Conservation (phyloP, 2,797 vertebrate species). For the Euthynnus affinis region DNA sequence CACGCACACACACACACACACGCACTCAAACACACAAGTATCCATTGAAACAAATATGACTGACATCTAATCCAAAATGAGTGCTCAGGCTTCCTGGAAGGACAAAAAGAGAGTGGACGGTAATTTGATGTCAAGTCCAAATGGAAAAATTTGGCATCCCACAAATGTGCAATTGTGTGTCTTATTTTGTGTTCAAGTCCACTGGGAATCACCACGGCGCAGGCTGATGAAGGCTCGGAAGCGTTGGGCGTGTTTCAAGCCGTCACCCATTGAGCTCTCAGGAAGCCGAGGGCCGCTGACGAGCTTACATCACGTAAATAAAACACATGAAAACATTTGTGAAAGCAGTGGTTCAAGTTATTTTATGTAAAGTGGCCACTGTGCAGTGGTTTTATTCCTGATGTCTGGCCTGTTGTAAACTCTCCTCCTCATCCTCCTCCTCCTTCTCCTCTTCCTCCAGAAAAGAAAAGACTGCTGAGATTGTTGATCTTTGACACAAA, state of each 20-base stretch:
- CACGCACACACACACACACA: conserved; percentile 39
- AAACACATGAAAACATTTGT: conserved; percentile 46
- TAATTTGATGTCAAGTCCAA: conserved; percentile 32
- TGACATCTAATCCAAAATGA: conserved; percentile 78
- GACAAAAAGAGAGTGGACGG: conserved; percentile 16
- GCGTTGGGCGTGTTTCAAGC: conserved; percentile 32
- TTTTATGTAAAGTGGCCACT: conserved; percentile 70
- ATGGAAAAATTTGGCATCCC: conserved; percentile 3
- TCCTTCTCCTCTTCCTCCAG: conserved; percentile 46
- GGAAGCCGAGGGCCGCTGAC: conserved; percentile 67
- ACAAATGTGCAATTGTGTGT: conserved; percentile 14
- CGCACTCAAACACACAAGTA: conserved; percentile 61
- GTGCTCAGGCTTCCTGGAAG: conserved; percentile 68
- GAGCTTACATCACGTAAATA: conserved; percentile 57
- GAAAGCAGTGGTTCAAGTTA: conserved; percentile 59
- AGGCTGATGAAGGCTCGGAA: conserved; percentile 9
- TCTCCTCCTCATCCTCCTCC: conserved; percentile 28
- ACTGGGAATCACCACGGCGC: conserved; percentile 19
- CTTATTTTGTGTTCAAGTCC: conserved; percentile 16
- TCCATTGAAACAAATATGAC: conserved; percentile 81
- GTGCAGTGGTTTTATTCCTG: conserved; percentile 77
- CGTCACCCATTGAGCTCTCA: conserved; percentile 13
- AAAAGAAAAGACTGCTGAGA: conserved; percentile 6
- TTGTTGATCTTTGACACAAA: conserved; percentile 30
- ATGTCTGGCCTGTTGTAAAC: conserved; percentile 75